Conservation (phyloP, 2,888 invertebrate genomes). For the Napeogenes inachia region DNA sequence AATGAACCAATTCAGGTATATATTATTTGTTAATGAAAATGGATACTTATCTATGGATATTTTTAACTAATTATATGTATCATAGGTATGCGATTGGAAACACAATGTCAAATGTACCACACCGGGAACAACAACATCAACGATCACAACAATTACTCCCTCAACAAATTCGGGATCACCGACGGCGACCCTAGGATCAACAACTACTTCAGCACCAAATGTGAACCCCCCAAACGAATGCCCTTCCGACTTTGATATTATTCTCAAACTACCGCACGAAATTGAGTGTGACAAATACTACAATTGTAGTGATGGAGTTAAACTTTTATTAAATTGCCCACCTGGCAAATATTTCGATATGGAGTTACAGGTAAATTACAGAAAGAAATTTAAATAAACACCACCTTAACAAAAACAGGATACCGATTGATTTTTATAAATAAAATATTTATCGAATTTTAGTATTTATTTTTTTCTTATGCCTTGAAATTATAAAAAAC, state of each 20-base stretch:
- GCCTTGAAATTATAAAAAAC: too few species aligned
- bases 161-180: constrained; percentile 8
- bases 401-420: too few species aligned
- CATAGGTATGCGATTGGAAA: background rate
- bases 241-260: constrained; percentile 39
- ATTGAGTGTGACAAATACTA: constrained; percentile 48
- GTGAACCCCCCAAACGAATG: constrained; percentile 38
- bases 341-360: constrained; percentile 41
- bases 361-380: constrained; percentile 37
- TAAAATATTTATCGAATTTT: too few species aligned
- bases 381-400: constrained; percentile 8
- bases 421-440: too few species aligned
- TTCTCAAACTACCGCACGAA: constrained; percentile 45
- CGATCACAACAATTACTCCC: constrained; percentile 8
- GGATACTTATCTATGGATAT: background rate
- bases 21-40: background rate
- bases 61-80: background rate
- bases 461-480: too few species aligned
- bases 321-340: constrained; percentile 39
- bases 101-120: background rate
- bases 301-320: constrained; percentile 43
- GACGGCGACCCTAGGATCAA: constrained; percentile 13
- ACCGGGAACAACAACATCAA: constrained; percentile 12
- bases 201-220: constrained; percentile 21
- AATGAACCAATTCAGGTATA: background rate